phyloP scores from a whole-genome alignment of 2,888 invertebrate species.

The Sarcophaga variegata region DNA sequence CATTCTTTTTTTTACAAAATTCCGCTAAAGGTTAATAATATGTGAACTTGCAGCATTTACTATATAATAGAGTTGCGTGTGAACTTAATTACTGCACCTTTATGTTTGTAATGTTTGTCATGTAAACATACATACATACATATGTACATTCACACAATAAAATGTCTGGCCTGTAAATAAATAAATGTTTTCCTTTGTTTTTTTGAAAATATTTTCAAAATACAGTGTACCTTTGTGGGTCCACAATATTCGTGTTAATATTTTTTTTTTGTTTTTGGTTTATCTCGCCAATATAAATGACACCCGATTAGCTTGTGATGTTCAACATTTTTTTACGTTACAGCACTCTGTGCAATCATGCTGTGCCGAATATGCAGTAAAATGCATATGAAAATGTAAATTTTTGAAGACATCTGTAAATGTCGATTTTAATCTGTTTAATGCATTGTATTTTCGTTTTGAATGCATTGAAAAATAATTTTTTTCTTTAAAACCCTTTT shows the following conservation, averaged over 20 bases:
- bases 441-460: not conserved
- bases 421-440: constrained; percentile 48
- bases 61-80: constrained; percentile 60
- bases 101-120: constrained; percentile 17
- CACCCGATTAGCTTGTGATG: constrained; percentile 54
- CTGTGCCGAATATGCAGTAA: constrained; percentile 26
- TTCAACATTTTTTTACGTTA: constrained; percentile 20
- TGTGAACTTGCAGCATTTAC: constrained; percentile 14
- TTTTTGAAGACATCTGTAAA: constrained; percentile 40
- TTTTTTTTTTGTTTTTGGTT: not conserved
- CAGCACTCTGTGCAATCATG: constrained; percentile 22
- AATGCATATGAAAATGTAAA: constrained; percentile 30
- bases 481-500: not conserved
- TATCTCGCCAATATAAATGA: constrained; percentile 56
- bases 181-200: not conserved
- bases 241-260: not conserved
- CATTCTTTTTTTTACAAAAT: constrained; percentile 5
- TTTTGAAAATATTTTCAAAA: constrained; percentile 8
- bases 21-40: constrained; percentile 62
- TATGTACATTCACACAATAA: constrained; percentile 14
- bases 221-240: not conserved
- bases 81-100: constrained; percentile 55
- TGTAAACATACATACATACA: not conserved
- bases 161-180: not conserved
- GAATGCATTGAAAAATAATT: not conserved